A percentile compares a stretch with the other conserved stretches of the same genome.
Conservation (phyloP, 2,888 invertebrate genomes). For the Ophioninae sp. region DNA sequence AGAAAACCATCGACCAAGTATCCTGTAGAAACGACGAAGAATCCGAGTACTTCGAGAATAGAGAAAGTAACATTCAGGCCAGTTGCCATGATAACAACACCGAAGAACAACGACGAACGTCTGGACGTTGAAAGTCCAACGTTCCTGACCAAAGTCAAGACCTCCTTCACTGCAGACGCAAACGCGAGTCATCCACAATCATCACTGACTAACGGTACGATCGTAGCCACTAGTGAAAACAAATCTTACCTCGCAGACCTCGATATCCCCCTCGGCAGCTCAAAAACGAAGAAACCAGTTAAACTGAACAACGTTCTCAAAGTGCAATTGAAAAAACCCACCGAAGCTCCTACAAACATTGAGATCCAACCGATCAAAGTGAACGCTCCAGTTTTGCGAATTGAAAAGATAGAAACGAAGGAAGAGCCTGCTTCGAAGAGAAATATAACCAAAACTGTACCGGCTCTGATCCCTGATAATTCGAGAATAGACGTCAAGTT, state of each 20-base stretch:
- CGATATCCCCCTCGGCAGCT: slow-evolving; percentile 57
- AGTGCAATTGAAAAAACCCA: slow-evolving; percentile 74
- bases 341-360: slow-evolving; percentile 70
- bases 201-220: slow-evolving; percentile 1
- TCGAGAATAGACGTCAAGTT: slow-evolving; percentile 74
- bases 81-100: slow-evolving; percentile 68
- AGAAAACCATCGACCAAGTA: slow-evolving; percentile 67
- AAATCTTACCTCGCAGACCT: slow-evolving; percentile 27
- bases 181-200: slow-evolving; percentile 69
- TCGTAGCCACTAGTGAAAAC: slow-evolving; percentile 29
- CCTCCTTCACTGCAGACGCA: slow-evolving; percentile 84
- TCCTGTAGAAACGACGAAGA: slow-evolving; percentile 64
- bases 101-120: slow-evolving; percentile 65
- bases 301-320: slow-evolving; percentile 73
- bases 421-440: slow-evolving; percentile 75
- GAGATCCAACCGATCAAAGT: slow-evolving; percentile 73
- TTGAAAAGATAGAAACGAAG: slow-evolving; percentile 70
- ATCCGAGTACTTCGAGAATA: slow-evolving; percentile 72
- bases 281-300: slow-evolving; percentile 68
- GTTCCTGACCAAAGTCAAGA: slow-evolving; percentile 84
- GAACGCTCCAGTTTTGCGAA: slow-evolving; percentile 71
- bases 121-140: slow-evolving; percentile 71
- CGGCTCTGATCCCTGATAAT: slow-evolving; percentile 81
- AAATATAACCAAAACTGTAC: slow-evolving; percentile 81
- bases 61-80: slow-evolving; percentile 79